A percentile compares a stretch with the other conserved stretches of the same genome.
phyloP scores from a whole-genome alignment of 2,888 invertebrate species.

The Andricus curvator region DNA sequence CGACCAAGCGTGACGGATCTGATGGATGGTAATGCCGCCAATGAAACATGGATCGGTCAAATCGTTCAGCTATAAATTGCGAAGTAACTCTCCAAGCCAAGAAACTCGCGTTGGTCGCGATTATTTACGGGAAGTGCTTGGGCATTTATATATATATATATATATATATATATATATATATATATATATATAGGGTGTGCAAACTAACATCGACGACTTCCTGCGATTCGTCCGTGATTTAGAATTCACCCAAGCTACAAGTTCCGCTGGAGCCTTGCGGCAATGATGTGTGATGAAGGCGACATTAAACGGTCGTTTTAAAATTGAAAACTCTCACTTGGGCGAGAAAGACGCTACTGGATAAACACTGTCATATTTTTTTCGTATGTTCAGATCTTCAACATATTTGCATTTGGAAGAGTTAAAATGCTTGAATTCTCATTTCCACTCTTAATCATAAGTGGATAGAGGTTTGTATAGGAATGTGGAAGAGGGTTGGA shows the following conservation, averaged over 20 bases:
- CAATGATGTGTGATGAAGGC: neutral
- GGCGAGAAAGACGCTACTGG: neutral
- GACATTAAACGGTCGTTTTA: neutral
- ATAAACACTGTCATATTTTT: neutral
- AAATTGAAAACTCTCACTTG: neutral
- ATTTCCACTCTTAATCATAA: too few species aligned
- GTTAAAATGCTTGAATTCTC: too few species aligned
- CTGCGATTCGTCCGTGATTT: neutral
- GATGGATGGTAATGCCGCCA: slow-evolving; percentile 70
- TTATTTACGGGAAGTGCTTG: slow-evolving; percentile 57
- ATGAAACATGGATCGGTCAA: slow-evolving; percentile 71
- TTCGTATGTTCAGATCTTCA: neutral
- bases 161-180: too few species aligned
- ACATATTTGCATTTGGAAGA: neutral
- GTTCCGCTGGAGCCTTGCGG: neutral
- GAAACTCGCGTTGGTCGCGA: slow-evolving; percentile 58
- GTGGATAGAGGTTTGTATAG: too few species aligned
- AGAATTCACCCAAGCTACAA: neutral
- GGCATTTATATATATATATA: neutral
- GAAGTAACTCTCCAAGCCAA: slow-evolving; percentile 67
- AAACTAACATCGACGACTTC: neutral
- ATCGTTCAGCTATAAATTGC: slow-evolving; percentile 67
- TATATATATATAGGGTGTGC: neutral
- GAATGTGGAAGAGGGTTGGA: too few species aligned
- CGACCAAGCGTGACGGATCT: slow-evolving; percentile 63